A percentile compares a stretch with the other conserved stretches of the same genome.
Evolutionary conservation across 2,888 invertebrate species (phyloP).

Genomic region (Metallyticus violacea): DNA sequence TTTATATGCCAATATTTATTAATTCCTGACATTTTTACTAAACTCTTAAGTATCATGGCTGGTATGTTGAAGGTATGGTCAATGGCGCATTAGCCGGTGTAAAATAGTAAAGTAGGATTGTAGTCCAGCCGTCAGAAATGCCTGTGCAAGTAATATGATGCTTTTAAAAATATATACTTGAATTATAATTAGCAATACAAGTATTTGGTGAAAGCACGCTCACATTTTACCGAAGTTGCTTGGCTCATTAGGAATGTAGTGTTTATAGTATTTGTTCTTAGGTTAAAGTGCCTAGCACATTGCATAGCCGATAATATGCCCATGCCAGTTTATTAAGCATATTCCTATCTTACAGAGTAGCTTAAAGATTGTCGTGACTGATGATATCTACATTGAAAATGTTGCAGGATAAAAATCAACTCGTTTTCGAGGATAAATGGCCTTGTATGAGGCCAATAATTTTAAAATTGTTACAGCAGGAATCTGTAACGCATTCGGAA

Average conservation of each 20-base stretch:
- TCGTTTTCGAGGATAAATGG: constrained; percentile 96
- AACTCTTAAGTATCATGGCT: constrained; percentile 43
- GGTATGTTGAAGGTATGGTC: constrained; percentile 46
- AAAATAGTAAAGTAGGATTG: not conserved
- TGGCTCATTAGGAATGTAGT: not conserved
- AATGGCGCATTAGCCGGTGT: not conserved
- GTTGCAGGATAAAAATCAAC: constrained; percentile 72
- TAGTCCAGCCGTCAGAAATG: not conserved
- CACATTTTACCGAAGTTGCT: not conserved
- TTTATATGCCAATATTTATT: not conserved
- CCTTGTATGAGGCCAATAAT: constrained; percentile 92
- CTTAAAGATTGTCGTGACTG: not conserved
- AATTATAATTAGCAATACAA: not conserved
- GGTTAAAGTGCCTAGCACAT: not conserved
- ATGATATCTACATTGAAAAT: constrained; percentile 29
- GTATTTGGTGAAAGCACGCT: not conserved
- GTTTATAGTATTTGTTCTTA: not conserved
- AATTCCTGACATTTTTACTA: not conserved
- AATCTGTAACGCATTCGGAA: constrained; percentile 88
- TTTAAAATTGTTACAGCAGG: constrained; percentile 88
- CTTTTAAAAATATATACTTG: not conserved
- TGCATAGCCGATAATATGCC: not conserved
- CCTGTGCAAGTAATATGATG: not conserved
- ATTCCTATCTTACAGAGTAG: not conserved
- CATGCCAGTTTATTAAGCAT: not conserved